Evolutionary conservation across 2,888 invertebrate genomes (phyloP).

Genomic region (Sialis fuliginosa): DNA sequence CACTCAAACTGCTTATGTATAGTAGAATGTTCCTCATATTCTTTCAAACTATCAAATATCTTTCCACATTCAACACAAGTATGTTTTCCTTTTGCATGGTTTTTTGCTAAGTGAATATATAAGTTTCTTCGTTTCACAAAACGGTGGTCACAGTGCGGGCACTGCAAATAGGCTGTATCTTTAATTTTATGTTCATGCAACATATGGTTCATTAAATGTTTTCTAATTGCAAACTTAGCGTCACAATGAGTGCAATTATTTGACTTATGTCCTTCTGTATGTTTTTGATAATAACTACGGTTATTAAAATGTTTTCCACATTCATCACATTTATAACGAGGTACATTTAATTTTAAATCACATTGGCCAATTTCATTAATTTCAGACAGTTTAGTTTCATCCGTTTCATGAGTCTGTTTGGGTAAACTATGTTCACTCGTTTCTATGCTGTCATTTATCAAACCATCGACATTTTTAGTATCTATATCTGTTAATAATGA

Average conservation of each 20-base stretch:
- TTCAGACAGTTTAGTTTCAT: too few relatives aligned
- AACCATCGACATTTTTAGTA: too few relatives aligned
- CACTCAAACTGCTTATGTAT: slow-evolving; percentile 19
- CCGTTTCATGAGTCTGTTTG: too few relatives aligned
- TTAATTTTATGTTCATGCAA: slow-evolving; percentile 16
- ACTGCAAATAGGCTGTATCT: slow-evolving; percentile 11
- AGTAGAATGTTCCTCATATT: slow-evolving; percentile 16
- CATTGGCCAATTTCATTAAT: neutral
- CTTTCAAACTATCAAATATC: slow-evolving; percentile 14
- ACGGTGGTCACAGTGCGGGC: slow-evolving; percentile 13
- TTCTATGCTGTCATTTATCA: too few relatives aligned
- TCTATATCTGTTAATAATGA: too few relatives aligned
- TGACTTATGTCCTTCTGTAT: slow-evolving; percentile 20
- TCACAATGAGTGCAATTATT: slow-evolving; percentile 21
- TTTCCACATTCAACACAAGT: slow-evolving; percentile 20
- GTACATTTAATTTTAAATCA: neutral
- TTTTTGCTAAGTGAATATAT: slow-evolving; percentile 18
- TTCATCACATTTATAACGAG: slow-evolving; percentile 1
- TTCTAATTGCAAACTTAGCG: slow-evolving; percentile 19
- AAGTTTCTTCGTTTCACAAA: slow-evolving; percentile 14
- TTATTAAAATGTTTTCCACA: slow-evolving; percentile 1
- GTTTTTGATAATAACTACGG: slow-evolving; percentile 17
- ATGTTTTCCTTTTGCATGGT: slow-evolving; percentile 17
- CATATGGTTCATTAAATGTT: slow-evolving; percentile 19
- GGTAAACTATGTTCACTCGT: too few relatives aligned